These are phyloP conservation scores for Margaritifera margaritifera DNA, from an alignment of 2,888 invertebrate species.

Conservation along the genomic window DNA sequence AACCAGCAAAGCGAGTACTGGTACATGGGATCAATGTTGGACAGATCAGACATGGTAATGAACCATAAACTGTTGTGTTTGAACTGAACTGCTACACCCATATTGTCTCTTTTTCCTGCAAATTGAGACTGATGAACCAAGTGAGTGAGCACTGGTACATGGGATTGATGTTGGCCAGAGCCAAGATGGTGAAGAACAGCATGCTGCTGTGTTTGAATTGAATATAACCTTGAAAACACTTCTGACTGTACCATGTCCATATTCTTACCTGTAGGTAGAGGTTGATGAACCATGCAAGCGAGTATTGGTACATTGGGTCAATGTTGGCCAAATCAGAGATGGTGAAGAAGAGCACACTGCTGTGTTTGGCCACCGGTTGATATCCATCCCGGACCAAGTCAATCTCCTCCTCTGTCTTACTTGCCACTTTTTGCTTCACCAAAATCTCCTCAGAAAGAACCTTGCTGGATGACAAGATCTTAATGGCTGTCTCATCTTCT, in stretches of 20 bases:
- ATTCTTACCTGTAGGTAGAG: slow-evolving; percentile 80
- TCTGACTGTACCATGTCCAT: neutral
- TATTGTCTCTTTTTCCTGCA: too few relatives aligned
- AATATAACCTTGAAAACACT: slow-evolving; percentile 3
- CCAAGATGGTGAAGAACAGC: too few relatives aligned
- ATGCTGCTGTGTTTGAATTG: neutral
- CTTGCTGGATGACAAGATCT: slow-evolving; percentile 84
- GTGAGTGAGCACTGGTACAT: too few relatives aligned
- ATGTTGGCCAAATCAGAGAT: slow-evolving; percentile 90
- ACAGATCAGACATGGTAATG: slow-evolving; percentile 92
- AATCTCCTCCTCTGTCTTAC: slow-evolving; percentile 74
- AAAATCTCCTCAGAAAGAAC: slow-evolving; percentile 88
- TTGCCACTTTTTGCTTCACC: slow-evolving; percentile 87
- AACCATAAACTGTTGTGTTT: slow-evolving; percentile 80
- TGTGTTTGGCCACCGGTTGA: slow-evolving; percentile 71
- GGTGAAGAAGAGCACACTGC: slow-evolving; percentile 87
- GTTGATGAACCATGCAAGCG: slow-evolving; percentile 92
- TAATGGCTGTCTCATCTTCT: slow-evolving; percentile 94
- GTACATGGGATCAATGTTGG: slow-evolving; percentile 86
- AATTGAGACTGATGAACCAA: too few relatives aligned
- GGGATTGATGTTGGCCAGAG: too few relatives aligned
- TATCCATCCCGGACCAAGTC: slow-evolving; percentile 71
- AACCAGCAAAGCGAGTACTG: too few relatives aligned
- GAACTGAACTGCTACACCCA: too few relatives aligned
- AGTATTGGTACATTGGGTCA: slow-evolving; percentile 97